Conservation (phyloP, 2,888 invertebrate species). For the Spisula subtruncata region DNA sequence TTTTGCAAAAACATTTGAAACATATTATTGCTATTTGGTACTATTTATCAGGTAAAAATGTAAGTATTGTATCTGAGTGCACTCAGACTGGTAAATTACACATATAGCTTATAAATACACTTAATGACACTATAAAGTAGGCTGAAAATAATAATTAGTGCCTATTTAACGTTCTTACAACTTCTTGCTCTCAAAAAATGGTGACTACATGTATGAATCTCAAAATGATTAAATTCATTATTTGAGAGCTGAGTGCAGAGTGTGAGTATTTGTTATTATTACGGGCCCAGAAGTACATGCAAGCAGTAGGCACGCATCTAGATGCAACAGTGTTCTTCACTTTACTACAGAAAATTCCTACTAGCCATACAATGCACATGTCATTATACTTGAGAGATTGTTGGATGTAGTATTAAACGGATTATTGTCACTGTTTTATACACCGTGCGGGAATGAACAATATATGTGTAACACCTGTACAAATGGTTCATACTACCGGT, state of each 20-base stretch:
- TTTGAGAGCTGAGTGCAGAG: too few species aligned
- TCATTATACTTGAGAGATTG: background rate
- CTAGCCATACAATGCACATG: background rate
- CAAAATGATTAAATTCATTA: background rate
- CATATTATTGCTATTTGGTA: too few species aligned
- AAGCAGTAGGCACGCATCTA: background rate
- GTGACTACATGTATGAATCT: too few species aligned
- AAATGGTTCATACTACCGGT: background rate
- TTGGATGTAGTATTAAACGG: background rate
- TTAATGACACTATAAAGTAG: too few species aligned
- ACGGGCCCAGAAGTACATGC: background rate
- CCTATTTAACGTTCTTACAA: too few species aligned
- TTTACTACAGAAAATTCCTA: background rate
- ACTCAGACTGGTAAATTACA: too few species aligned
- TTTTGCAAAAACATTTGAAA: too few species aligned
- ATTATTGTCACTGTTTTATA: background rate
- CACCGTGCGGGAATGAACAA: background rate
- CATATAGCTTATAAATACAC: too few species aligned
- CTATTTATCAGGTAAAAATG: too few species aligned
- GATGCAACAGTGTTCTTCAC: background rate
- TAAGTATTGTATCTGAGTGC: too few species aligned
- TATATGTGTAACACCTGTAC: background rate
- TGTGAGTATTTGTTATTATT: background rate
- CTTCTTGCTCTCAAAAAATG: too few species aligned
- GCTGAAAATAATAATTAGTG: too few species aligned